These are phyloP conservation scores for Trachelipus rathkii DNA, from an alignment of 1,140 invertebrate genomes.

Conservation along the genomic window DNA sequence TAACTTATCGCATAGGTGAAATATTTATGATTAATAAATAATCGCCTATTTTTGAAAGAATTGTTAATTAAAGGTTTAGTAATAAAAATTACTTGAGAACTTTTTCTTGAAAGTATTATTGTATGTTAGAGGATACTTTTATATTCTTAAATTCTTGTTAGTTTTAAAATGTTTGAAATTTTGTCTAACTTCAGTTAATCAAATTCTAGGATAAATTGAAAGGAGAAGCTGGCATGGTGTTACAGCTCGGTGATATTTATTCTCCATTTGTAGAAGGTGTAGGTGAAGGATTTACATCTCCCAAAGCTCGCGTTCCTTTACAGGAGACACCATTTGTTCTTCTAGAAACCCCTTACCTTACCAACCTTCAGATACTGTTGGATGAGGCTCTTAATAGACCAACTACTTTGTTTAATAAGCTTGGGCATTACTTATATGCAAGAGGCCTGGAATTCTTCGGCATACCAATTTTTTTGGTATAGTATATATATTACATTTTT, in stretches of 20 bases:
- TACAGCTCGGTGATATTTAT: conserved; percentile 61
- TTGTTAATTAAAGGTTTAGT: not conserved
- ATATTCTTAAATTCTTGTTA: too few species aligned
- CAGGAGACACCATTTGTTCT: conserved; percentile 54
- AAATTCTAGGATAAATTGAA: conserved; percentile 45
- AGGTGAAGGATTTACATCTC: conserved; percentile 41
- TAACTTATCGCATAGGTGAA: too few species aligned
- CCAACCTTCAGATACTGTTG: conserved; percentile 67
- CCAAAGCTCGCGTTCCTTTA: conserved; percentile 49
- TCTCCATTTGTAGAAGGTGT: conserved; percentile 30
- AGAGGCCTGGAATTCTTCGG: conserved; percentile 51
- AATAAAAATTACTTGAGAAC: too few species aligned
- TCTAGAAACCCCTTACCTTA: conserved; percentile 78
- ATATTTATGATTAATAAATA: too few species aligned
- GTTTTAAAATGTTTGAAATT: too few species aligned
- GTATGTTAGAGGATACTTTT: too few species aligned
- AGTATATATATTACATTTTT: conserved; percentile 7
- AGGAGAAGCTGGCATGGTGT: conserved; percentile 51
- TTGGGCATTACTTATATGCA: conserved; percentile 60
- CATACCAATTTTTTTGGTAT: conserved; percentile 48
- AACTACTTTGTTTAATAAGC: conserved; percentile 77
- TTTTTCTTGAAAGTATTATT: too few species aligned
- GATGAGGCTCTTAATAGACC: conserved; percentile 69
- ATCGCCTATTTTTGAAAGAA: too few species aligned
- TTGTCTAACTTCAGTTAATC: too few species aligned